phyloP scores from a whole-genome alignment of 2,113 vertebrate genomes.

The Ceuthmochares aereus region DNA sequence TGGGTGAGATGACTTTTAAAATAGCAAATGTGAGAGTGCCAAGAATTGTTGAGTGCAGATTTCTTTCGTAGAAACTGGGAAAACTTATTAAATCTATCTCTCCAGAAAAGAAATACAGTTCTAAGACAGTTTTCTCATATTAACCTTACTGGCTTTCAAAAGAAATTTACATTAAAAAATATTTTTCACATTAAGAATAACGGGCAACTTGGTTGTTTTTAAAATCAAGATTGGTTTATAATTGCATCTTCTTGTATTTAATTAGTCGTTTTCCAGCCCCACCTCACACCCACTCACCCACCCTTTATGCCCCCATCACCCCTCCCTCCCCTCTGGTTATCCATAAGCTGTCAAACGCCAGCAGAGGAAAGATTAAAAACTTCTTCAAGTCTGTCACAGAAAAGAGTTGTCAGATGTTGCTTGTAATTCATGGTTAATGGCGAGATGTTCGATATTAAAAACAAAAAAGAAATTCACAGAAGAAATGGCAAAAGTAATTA shows the following conservation, averaged over 20 bases:
- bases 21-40: neutral
- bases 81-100: neutral
- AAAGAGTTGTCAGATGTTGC: neutral
- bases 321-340: fast-evolving
- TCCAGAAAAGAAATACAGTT: neutral
- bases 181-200: neutral
- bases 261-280: neutral
- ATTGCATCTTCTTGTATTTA: neutral
- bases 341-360: neutral
- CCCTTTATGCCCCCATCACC: too few relatives aligned
- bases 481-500: neutral
- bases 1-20: neutral
- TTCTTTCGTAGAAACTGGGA: neutral
- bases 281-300: too few relatives aligned
- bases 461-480: neutral
- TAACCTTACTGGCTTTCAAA: neutral
- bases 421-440: neutral
- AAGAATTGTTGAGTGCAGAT: neutral
- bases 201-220: neutral
- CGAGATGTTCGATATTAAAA: neutral
- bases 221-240: neutral
- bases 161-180: neutral
- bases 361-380: neutral
- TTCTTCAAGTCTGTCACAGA: neutral
- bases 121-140: neutral